A percentile compares a stretch with the other conserved stretches of the same genome.
Conservation (phyloP, 2,888 invertebrate genomes). For the Pemphredon lugubris region DNA sequence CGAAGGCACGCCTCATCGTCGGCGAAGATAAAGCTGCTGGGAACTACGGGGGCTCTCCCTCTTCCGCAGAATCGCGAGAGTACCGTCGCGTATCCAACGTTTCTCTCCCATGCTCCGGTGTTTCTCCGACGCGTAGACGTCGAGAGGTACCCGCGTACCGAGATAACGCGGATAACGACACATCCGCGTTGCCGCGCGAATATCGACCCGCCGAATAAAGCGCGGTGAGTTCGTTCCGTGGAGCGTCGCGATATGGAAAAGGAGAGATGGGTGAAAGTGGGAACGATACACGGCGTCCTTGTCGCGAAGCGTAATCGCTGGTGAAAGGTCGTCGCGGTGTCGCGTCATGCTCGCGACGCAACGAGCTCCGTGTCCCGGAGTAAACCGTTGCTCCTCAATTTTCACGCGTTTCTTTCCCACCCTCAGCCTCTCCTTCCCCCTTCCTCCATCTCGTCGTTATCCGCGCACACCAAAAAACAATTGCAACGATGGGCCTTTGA, state of each 20-base stretch:
- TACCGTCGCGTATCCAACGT: not conserved
- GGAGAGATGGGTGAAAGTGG: slow-evolving; percentile 69
- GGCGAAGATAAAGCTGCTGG: slow-evolving; percentile 25
- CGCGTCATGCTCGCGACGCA: not conserved
- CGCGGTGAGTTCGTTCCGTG: slow-evolving; percentile 40
- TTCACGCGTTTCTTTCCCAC: not conserved
- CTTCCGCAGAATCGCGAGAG: slow-evolving; percentile 2
- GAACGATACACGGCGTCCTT: slow-evolving; percentile 57
- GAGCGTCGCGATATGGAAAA: slow-evolving; percentile 68
- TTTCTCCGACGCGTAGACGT: not conserved
- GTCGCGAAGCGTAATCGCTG: slow-evolving; percentile 7
- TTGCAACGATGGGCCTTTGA: no score
- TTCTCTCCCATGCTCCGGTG: no score
- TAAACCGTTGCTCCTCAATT: slow-evolving; percentile 1
- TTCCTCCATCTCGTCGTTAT: no score
- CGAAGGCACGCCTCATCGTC: slow-evolving; percentile 14
- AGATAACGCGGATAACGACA: slow-evolving; percentile 12
- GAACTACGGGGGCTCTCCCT: no score
- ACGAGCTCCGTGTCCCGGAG: no score
- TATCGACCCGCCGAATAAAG: slow-evolving; percentile 32
- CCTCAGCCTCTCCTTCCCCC: no score
- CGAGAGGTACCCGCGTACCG: slow-evolving; percentile 10
- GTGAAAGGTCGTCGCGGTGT: slow-evolving; percentile 16
- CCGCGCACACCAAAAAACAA: no score
- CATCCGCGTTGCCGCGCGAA: slow-evolving; percentile 25